phyloP scores from a whole-genome alignment of 2,888 invertebrate genomes.

The Sceliomorpha sp. region DNA sequence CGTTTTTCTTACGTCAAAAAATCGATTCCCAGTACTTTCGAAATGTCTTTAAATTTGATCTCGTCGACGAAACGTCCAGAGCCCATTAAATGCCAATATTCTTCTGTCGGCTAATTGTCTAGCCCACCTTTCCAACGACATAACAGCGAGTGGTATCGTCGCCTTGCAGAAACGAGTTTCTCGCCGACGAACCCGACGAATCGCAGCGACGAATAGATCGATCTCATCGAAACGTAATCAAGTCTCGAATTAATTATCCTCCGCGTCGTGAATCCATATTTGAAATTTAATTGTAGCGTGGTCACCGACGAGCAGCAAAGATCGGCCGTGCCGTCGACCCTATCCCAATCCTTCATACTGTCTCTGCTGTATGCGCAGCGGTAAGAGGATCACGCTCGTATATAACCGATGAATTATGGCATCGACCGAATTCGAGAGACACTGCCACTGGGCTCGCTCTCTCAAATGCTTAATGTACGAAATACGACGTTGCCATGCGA shows the following conservation, averaged over 20 bases:
- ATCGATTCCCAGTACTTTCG: too few species aligned
- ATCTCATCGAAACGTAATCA: slow-evolving; percentile 41
- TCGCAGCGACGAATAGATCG: slow-evolving; percentile 17
- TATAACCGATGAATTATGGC: slow-evolving; percentile 63
- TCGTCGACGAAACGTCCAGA: too few species aligned
- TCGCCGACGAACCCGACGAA: slow-evolving; percentile 9
- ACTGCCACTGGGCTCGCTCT: slow-evolving; percentile 9
- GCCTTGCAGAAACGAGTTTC: too few species aligned
- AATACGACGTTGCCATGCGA: slow-evolving; percentile 30
- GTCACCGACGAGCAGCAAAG: slow-evolving; percentile 22
- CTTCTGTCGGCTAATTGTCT: too few species aligned
- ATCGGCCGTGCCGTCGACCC: slow-evolving; percentile 42
- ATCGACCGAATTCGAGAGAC: slow-evolving; percentile 48
- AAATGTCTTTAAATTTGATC: too few species aligned
- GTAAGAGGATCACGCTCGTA: slow-evolving; percentile 67
- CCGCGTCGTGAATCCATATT: slow-evolving; percentile 32
- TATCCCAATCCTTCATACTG: slow-evolving; percentile 34
- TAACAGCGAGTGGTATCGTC: too few species aligned
- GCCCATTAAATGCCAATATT: too few species aligned
- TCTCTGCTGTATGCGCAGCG: slow-evolving; percentile 50
- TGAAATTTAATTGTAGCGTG: slow-evolving; percentile 36
- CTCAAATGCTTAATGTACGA: slow-evolving; percentile 40
- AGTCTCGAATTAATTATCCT: slow-evolving; percentile 42
- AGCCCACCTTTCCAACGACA: too few species aligned
- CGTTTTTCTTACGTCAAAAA: too few species aligned